Evolutionary conservation across 1,140 invertebrate species (phyloP), one percentile per base, ranked within the genome.

Genomic region (Solen grandis): DNA sequence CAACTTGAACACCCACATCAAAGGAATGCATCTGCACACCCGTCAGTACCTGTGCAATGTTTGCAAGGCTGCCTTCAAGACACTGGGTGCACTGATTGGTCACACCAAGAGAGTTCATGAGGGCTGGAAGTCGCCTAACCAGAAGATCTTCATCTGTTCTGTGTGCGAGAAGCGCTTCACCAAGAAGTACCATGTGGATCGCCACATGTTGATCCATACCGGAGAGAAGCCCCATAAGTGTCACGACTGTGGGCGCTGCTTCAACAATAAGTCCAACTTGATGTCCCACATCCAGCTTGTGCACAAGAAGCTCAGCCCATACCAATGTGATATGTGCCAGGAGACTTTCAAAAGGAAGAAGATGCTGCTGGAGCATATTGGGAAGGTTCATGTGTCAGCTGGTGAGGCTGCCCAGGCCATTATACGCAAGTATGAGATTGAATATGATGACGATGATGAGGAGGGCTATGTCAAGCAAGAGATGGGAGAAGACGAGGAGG

Each of bases 181-280:
- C 1, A 91, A 91, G 85, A 91, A 91, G 78, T 91, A 90, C 81
- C 90, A 91, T 74, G 88, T 91, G 27, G 89, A 91, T 70, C 68
- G 90, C 8, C 90, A 91, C 79, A 90, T 90, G 88, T 79, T 90
- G 69, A 90, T 91, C 57, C 90, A 91, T 74, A 91, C 89, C 33
- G 89, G 90, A 52, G 90, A 91, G 78, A 90, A 90, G 65, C 89
- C 89, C 10, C 89, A 90, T 66, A 90, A 90, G 68, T 91, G 90
- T 83, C 85, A 85, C n/a, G 88, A 90, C 74, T 91, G 90, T 86
- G 90, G 88, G 1, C 81, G 88, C 52, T 90, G 88, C 50, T 91
- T 91, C 81, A 90, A 90, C 60, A 91, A 90, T 82, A 91, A 91
- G 76, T 90, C 90, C 25, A 91, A 91, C 76, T 72, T 91, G 38